Base-by-base conservation (phyloP, 2,113 vertebrate species). In the Otolemur garnettii region DNA sequence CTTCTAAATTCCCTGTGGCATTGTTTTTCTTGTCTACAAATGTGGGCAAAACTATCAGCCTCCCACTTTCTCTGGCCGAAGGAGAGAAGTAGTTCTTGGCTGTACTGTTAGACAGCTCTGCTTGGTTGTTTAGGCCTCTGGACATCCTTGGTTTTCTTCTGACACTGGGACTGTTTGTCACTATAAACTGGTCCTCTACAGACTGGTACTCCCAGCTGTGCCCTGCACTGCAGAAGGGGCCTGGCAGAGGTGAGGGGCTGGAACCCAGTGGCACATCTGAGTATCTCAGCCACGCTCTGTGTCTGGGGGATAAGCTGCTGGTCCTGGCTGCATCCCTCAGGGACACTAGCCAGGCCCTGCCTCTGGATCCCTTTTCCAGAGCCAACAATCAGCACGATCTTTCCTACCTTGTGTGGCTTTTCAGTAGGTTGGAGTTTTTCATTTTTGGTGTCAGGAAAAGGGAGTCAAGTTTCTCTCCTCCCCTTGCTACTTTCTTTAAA, bases 51-150 rank as follows among this genome's bases (percentile, higher is more conserved):
- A 77, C 30, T 5, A n/a, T 17, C n/a, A 13, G 14, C 24, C 68
- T 77, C 26, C 68, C 50, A 24, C 1, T 59, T 30, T 66, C 35
- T 60, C 38, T 11, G 86, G 62, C 1, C 84, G 17, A 18, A 30
- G 30, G 72, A 50, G 38, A 60, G 33, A n/a, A 8, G 5, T 0
- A 3, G 22, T 18, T 62, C 74, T 85, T 33, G 26, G 26, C 64
- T 2, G 1, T 30, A 26, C 14, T 3, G 24, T 24, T n/a, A 10
- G 0, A 0, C 1, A 12, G 90, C 35, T 94, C 6, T 0, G 28
- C 19, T 18, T 84, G 53, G 24, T 14, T 7, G 26, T 62, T 7
- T 6, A 2, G 28, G 15, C 21, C 21, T 4, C 4, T 7, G 59
- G 78, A 77, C 75, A 71, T 21, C 30, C 55, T 30, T 42, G 30